phyloP scores from a whole-genome alignment of 2,888 invertebrate genomes.

The Drosophila multiciliata region DNA sequence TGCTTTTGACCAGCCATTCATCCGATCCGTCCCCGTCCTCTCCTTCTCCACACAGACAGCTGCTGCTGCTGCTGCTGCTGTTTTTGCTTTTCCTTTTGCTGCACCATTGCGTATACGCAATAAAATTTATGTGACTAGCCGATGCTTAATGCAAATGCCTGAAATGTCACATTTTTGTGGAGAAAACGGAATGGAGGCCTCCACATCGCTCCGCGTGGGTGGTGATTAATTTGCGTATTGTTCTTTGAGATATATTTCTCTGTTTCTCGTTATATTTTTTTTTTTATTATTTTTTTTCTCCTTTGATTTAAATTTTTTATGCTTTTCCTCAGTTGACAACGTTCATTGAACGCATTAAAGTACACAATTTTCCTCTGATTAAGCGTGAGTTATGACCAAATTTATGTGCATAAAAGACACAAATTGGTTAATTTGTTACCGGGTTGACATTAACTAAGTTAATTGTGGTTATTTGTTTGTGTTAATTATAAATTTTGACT shows the following conservation, averaged over 20 bases:
- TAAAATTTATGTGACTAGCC: constrained; percentile 63
- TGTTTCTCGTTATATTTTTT: constrained; percentile 7
- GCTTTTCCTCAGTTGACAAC: constrained; percentile 20
- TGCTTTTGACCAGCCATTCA: constrained; percentile 21
- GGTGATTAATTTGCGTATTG: constrained; percentile 76
- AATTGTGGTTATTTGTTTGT: background rate
- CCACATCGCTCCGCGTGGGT: constrained; percentile 48
- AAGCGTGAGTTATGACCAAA: constrained; percentile 38
- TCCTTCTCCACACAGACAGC: constrained; percentile 18
- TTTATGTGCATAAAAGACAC: constrained; percentile 2
- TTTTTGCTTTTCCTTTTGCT: constrained; percentile 18
- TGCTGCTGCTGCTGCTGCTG: constrained; percentile 40
- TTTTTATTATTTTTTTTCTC: background rate
- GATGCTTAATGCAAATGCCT: constrained; percentile 67
- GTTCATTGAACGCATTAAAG: constrained; percentile 45
- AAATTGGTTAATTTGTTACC: constrained; percentile 13
- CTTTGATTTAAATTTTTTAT: constrained; percentile 35
- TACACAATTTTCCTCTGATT: constrained; percentile 20
- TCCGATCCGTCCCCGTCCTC: background rate
- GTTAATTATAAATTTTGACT: background rate
- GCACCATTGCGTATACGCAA: constrained; percentile 75
- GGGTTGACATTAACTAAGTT: background rate
- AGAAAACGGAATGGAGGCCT: constrained; percentile 44
- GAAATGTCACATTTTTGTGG: constrained; percentile 76
- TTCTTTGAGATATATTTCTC: constrained; percentile 54